Percentiles rank a stretch among this genome's conserved stretches.
These are phyloP conservation scores for Pelmatolapia mariae DNA, from an alignment of 2,113 vertebrate genomes.

Conservation along the genomic window DNA sequence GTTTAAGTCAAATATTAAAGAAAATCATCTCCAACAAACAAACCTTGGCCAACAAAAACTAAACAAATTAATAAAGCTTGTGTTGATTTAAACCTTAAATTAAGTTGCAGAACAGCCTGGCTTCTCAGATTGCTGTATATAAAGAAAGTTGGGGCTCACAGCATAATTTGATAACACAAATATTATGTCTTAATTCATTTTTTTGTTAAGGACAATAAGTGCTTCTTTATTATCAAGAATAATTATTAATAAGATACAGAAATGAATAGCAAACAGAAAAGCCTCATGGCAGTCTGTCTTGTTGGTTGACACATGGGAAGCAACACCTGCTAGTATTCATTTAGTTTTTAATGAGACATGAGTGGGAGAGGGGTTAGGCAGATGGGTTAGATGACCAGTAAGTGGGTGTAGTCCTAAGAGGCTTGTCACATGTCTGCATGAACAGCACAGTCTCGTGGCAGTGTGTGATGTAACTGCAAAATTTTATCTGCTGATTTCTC, in stretches of 20 bases:
- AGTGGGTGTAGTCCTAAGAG: neutral
- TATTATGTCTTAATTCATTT: neutral
- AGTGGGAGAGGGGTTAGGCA: neutral
- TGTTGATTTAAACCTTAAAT: neutral
- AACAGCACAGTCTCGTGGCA: neutral
- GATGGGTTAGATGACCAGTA: neutral
- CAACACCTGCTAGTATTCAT: neutral
- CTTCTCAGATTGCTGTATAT: neutral
- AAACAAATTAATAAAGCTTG: neutral
- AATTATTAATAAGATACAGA: neutral
- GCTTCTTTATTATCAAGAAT: neutral
- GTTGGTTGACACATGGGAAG: neutral
- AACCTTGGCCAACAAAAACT: neutral
- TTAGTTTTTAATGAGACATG: neutral
- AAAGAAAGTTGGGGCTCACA: neutral
- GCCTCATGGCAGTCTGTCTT: neutral
- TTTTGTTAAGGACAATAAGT: neutral
- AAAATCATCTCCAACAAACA: neutral
- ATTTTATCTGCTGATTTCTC: neutral
- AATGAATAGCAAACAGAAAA: neutral
- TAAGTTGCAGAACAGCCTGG: neutral
- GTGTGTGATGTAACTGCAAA: neutral
- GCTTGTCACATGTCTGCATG: neutral
- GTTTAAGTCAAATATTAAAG: neutral
- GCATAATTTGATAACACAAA: neutral